Base-by-base conservation (phyloP, 2,888 invertebrate genomes). In the Lasioglossum figueresi region DNA sequence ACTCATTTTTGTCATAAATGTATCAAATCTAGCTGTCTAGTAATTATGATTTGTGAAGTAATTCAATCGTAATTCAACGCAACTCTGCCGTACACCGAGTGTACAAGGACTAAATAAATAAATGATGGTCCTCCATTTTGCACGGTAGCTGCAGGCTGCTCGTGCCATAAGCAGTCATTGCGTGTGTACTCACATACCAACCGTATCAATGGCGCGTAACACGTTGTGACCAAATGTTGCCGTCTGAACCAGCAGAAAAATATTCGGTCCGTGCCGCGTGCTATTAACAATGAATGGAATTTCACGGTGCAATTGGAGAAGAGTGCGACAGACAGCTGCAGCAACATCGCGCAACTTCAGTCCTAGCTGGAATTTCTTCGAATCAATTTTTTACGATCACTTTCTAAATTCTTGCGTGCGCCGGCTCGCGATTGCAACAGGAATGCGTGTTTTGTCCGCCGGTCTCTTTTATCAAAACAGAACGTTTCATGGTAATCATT, bases 141-240 rank as follows among this genome's bases (percentile, higher is more conserved):
- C 27, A 68, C 19, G 8, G 68, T 37, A 12, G 37, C 23, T 4
- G 23, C 19, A 10, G 37, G 37, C 16, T 14, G 19, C 31, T 8
- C 34, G 34, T 40, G 23, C 31, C 52, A 8, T 19, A 48, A 31
- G 23, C 68, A 37, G 37, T 37, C 8, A 23, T 68, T 0, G 4
- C 40, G 12, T 16, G 16, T 10, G 68, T 48, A 23, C 34, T 43
- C 76, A 70, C 59, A 78, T 79, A 70, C 56, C 23, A 59, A 52
- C 16, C 31, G 52, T 76, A 79, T 82, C 83, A 52, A 43, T 48
- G 79, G 59, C 63, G 74, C 74, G 80, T 52, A 31, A 56, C 88
- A 83, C 80, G 82, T 73, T 79, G 79, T 8, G 80, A 74, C 84
- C 84, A 88, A 88, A 88, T 88, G 88, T 82, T 70, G 68, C 19